These are phyloP conservation scores for Hydrocynus forskahlii DNA, from an alignment of 2,797 vertebrate genomes.

Conservation along the genomic window DNA sequence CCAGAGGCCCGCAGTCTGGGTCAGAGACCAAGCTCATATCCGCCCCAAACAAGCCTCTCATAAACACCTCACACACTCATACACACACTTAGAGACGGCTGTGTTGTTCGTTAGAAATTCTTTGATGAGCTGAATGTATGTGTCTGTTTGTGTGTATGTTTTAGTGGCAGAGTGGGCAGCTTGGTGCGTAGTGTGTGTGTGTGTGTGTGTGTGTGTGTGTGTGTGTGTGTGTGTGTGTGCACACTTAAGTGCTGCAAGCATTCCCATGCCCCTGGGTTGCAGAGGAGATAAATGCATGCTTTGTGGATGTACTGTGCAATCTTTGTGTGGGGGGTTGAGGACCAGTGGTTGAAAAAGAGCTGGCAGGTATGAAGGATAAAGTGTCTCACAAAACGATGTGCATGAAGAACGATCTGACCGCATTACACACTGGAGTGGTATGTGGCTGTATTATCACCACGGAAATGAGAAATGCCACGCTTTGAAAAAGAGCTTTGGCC, in stretches of 20 bases:
- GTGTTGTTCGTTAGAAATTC: conserved; percentile 20
- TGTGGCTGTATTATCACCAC: conserved; percentile 42
- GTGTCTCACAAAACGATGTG: conserved; percentile 39
- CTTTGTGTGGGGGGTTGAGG: conserved; percentile 38
- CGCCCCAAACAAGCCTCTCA: conserved; percentile 49
- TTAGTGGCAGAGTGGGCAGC: conserved; percentile 24
- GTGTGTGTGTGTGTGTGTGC: not conserved
- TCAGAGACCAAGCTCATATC: conserved; percentile 55
- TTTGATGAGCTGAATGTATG: conserved; percentile 34
- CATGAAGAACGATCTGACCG: conserved; percentile 40
- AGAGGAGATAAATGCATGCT: conserved; percentile 57
- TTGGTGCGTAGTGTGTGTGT: conserved; percentile 5
- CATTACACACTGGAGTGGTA: conserved; percentile 46
- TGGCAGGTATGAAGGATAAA: conserved; percentile 52
- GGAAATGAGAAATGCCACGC: conserved; percentile 38
- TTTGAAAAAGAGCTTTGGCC: conserved; percentile 9
- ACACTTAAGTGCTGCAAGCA: conserved; percentile 56
- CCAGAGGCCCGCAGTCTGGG: conserved; percentile 66
- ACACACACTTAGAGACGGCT: conserved; percentile 33
- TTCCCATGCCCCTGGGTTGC: conserved; percentile 58
- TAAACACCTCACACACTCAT: conserved; percentile 53
- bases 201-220: conserved; percentile 26
- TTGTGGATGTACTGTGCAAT: conserved; percentile 54
- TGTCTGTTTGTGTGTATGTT: conserved; percentile 43
- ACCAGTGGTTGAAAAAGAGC: conserved; percentile 27